Evolutionary conservation across 2,888 invertebrate genomes (phyloP).

Genomic region (Meghimatium bilineatum): DNA sequence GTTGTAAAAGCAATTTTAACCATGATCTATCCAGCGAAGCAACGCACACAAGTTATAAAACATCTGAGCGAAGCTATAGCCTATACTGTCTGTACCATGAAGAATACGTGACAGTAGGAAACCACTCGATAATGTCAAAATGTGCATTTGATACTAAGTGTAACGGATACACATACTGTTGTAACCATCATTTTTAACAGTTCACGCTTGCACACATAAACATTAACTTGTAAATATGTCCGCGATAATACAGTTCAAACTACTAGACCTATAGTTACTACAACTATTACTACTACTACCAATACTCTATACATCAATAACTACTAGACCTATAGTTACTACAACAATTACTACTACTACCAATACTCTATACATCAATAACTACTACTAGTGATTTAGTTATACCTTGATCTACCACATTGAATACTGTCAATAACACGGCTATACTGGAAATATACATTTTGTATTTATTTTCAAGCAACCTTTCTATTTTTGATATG

Average conservation of each 20-base stretch:
- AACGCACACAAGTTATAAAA: too few species aligned
- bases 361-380: background rate
- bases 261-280: background rate
- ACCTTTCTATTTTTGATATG: too few species aligned
- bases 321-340: background rate
- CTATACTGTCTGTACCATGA: too few species aligned
- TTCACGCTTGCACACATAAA: too few species aligned
- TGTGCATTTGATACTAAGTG: too few species aligned
- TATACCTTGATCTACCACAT: constrained; percentile 29
- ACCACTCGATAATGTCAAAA: too few species aligned
- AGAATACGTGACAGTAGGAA: too few species aligned
- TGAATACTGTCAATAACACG: background rate
- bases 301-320: background rate
- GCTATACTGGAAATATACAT: background rate
- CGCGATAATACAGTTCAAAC: background rate
- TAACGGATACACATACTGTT: too few species aligned
- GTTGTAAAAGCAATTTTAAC: too few species aligned
- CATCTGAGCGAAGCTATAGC: too few species aligned
- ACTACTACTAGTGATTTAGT: constrained; percentile 5
- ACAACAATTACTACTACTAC: constrained; percentile 11
- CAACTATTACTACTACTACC: background rate
- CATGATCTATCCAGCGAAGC: too few species aligned
- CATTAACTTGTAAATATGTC: background rate
- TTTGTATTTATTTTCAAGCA: background rate
- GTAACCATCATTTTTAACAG: too few species aligned